Evolutionary conservation across 2,797 vertebrate species (phyloP).

Genomic region (Alosa sapidissima): DNA sequence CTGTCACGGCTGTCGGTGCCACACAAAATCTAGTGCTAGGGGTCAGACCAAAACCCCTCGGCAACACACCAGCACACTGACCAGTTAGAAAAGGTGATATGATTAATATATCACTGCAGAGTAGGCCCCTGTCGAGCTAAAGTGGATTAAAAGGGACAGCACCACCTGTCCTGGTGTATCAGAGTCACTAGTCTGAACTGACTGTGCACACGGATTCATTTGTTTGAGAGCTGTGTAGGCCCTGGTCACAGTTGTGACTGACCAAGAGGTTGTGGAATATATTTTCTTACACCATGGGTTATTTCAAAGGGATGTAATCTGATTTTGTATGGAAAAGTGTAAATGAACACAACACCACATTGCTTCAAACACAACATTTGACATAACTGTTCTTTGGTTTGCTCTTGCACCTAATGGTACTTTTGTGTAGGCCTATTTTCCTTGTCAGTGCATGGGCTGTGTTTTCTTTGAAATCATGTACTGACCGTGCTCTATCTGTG

Average conservation of each 20-base stretch:
- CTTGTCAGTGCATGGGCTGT: slow-evolving; percentile 4
- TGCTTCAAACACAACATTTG: neutral
- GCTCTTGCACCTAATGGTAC: neutral
- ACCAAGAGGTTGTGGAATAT: neutral
- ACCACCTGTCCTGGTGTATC: neutral
- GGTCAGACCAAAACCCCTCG: neutral
- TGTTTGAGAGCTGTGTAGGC: neutral
- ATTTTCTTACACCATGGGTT: slow-evolving; percentile 9
- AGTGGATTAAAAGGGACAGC: neutral
- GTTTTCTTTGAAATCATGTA: neutral
- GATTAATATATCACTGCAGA: neutral
- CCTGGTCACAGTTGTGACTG: neutral
- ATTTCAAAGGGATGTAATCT: neutral
- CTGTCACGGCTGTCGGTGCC: neutral
- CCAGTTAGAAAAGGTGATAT: neutral
- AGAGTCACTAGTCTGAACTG: neutral
- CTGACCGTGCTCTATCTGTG: neutral
- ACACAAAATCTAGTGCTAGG: neutral
- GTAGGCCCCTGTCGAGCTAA: neutral
- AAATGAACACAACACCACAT: neutral
- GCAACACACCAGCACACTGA: neutral
- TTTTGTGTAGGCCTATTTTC: neutral
- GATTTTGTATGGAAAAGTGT: neutral
- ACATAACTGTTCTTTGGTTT: neutral
- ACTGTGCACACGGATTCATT: neutral